phyloP scores from a whole-genome alignment of 2,797 vertebrate genomes.

The Anniella stebbinsi region DNA sequence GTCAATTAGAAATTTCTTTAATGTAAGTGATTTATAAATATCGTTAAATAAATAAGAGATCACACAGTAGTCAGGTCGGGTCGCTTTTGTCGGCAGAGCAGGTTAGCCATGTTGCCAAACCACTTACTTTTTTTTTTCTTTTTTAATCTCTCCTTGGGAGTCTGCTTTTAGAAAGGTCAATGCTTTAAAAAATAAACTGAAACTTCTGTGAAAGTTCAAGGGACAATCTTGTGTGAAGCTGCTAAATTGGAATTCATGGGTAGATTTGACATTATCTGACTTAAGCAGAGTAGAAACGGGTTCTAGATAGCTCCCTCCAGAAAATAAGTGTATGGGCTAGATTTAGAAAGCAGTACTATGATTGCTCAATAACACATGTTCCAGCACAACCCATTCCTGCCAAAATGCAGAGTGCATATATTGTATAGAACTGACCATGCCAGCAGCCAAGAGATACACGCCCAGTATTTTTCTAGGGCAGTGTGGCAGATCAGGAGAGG shows the following conservation, averaged over 20 bases:
- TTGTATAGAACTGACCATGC: not conserved
- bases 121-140: too few relatives aligned
- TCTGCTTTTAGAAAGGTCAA: not conserved
- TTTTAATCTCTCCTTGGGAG: not conserved
- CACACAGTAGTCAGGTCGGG: not conserved
- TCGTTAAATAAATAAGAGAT: not conserved
- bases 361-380: not conserved
- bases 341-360: not conserved
- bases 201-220: too few relatives aligned
- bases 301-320: too few relatives aligned
- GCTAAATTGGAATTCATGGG: not conserved
- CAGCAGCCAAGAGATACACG: not conserved
- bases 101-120: too few relatives aligned
- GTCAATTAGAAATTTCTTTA: too few relatives aligned
- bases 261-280: not conserved
- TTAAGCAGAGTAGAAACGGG: too few relatives aligned
- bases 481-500: not conserved
- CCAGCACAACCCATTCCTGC: not conserved
- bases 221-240: not conserved
- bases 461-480: constrained; percentile 15
- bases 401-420: not conserved
- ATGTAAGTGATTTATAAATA: too few relatives aligned
- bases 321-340: too few relatives aligned
- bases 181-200: not conserved
- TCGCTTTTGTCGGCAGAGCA: not conserved